These are phyloP conservation scores for Nebria ingens DNA, from an alignment of 1,140 invertebrate species.

Conservation along the genomic window DNA sequence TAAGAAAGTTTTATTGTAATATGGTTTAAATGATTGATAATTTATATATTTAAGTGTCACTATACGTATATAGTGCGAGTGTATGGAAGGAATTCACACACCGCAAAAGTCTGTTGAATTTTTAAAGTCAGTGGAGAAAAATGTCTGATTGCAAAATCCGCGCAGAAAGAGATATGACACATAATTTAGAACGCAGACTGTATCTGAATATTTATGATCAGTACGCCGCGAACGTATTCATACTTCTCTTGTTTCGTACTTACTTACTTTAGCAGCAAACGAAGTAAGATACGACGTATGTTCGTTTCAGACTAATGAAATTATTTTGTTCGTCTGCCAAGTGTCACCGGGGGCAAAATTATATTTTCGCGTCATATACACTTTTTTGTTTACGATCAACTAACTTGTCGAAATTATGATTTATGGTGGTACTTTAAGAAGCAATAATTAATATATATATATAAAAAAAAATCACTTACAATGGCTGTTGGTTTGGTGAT, in stretches of 20 bases:
- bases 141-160: constrained; percentile 10
- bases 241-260: neutral
- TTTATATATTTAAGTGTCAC: no score
- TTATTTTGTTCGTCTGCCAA: constrained; percentile 1
- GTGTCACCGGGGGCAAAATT: neutral
- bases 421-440: neutral
- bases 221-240: neutral
- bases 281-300: neutral
- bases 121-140: no score
- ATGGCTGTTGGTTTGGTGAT: neutral
- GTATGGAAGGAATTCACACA: no score
- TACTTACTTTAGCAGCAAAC: neutral
- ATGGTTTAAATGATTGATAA: no score
- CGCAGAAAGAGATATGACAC: constrained; percentile 17
- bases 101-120: no score
- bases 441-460: neutral
- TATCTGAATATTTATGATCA: constrained; percentile 28
- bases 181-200: constrained; percentile 33
- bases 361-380: neutral
- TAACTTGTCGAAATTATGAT: no score
- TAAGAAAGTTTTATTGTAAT: no score
- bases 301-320: neutral
- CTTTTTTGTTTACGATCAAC: no score
- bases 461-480: neutral
- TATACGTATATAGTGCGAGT: no score